These are phyloP conservation scores for Eristalinus sepulchralis DNA, from an alignment of 2,888 invertebrate species.

Conservation along the genomic window DNA sequence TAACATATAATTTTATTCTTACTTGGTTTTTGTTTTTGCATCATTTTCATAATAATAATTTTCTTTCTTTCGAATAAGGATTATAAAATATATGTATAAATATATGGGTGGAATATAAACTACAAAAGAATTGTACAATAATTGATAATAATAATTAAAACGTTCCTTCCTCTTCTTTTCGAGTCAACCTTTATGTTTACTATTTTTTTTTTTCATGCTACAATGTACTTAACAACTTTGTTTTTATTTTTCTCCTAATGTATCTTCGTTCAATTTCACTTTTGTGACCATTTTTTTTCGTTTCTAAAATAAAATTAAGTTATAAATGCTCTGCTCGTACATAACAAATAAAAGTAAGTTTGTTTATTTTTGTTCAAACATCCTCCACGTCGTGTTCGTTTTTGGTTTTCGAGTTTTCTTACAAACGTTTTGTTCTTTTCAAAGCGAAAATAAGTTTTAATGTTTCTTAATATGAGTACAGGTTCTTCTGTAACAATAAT, in stretches of 20 bases:
- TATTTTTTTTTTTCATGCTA: constrained; percentile 12
- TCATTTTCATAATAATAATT: neutral
- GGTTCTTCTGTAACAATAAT: neutral
- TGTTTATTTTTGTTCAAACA: neutral
- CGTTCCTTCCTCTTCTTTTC: constrained; percentile 32
- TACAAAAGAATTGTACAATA: constrained; percentile 24
- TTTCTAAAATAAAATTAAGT: constrained; percentile 2
- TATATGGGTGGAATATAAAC: constrained; percentile 58
- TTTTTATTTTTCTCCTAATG: neutral
- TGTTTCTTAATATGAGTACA: neutral
- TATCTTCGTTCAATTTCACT: constrained; percentile 1
- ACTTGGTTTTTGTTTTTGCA: constrained; percentile 15
- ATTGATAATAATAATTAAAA: constrained; percentile 32
- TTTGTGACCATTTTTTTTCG: constrained; percentile 8
- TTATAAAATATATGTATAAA: constrained; percentile 65
- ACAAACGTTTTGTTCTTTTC: neutral
- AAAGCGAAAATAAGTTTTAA: constrained; percentile 9
- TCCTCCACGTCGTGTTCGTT: constrained; percentile 2
- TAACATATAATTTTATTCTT: constrained; percentile 41
- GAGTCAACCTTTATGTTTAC: neutral
- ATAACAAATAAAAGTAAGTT: neutral
- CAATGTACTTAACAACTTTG: constrained; percentile 22
- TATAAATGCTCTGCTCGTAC: neutral
- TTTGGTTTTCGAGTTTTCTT: neutral
- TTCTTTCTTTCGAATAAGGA: constrained; percentile 54